phyloP scores from a whole-genome alignment of 2,113 vertebrate species.

The Lates calcarifer region DNA sequence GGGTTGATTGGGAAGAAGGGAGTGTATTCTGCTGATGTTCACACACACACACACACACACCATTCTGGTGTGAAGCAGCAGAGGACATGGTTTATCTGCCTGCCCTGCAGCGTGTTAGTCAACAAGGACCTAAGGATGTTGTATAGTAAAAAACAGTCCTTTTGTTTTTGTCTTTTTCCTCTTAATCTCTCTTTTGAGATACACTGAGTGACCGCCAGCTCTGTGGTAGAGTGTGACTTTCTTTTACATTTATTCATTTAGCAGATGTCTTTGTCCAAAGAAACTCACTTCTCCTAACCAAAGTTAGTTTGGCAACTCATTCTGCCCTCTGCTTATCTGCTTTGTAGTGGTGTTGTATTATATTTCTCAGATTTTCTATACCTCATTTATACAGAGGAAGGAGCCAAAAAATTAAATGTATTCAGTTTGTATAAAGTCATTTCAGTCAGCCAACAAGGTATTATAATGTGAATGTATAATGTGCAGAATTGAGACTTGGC shows the following conservation, averaged over 20 bases:
- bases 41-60: constrained; percentile 4
- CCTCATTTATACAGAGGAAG: neutral
- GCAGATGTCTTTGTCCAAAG: too few species aligned
- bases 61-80: neutral
- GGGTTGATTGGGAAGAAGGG: constrained; percentile 3
- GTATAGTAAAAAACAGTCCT: neutral
- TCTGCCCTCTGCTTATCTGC: too few species aligned
- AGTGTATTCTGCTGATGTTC: constrained; percentile 28
- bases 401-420: neutral
- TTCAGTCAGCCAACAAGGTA: too few species aligned
- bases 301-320: too few species aligned
- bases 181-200: constrained; percentile 30
- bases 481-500: neutral
- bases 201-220: too few species aligned
- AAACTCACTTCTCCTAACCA: too few species aligned
- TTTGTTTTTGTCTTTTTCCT: constrained; percentile 13
- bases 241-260: too few species aligned
- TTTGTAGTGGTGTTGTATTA: neutral
- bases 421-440: too few species aligned
- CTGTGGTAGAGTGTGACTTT: too few species aligned
- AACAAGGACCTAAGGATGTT: constrained; percentile 32
- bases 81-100: constrained; percentile 17
- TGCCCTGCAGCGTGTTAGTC: constrained; percentile 34
- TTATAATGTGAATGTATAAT: neutral
- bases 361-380: neutral